These are phyloP conservation scores for Garra rufa DNA, from an alignment of 2,113 vertebrate genomes.

Conservation along the genomic window DNA sequence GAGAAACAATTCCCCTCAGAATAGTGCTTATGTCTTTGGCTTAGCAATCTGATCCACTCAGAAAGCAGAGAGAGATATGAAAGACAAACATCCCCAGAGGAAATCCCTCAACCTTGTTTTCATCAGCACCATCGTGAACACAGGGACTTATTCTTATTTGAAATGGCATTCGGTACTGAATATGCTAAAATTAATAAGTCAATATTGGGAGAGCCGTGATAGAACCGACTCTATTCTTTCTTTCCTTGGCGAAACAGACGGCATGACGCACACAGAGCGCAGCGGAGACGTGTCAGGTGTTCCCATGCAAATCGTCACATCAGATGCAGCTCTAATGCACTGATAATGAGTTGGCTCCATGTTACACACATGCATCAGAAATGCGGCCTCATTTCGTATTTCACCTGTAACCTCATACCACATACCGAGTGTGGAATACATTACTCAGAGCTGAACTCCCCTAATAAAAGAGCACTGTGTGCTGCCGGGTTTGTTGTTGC, in stretches of 20 bases:
- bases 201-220: constrained; percentile 30
- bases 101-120: constrained; percentile 38
- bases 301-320: constrained; percentile 26
- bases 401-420: constrained; percentile 30
- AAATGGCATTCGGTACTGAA: constrained; percentile 11
- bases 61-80: constrained; percentile 26
- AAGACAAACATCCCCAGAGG: constrained; percentile 34
- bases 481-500: constrained; percentile 25
- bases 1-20: constrained; percentile 12
- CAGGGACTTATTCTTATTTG: constrained; percentile 39
- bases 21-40: constrained; percentile 16
- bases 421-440: neutral
- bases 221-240: constrained; percentile 25
- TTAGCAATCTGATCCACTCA: constrained; percentile 28
- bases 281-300: constrained; percentile 4
- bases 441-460: constrained; percentile 12
- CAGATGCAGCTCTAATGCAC: constrained; percentile 40
- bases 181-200: constrained; percentile 30
- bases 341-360: constrained; percentile 36
- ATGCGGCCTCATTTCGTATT: constrained; percentile 11
- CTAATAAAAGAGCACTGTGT: constrained; percentile 5
- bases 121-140: constrained; percentile 20
- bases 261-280: neutral
- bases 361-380: neutral
- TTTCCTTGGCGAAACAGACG: constrained; percentile 11